Base-by-base conservation (phyloP, 2,888 invertebrate genomes). In the Latheticus oryzae region DNA sequence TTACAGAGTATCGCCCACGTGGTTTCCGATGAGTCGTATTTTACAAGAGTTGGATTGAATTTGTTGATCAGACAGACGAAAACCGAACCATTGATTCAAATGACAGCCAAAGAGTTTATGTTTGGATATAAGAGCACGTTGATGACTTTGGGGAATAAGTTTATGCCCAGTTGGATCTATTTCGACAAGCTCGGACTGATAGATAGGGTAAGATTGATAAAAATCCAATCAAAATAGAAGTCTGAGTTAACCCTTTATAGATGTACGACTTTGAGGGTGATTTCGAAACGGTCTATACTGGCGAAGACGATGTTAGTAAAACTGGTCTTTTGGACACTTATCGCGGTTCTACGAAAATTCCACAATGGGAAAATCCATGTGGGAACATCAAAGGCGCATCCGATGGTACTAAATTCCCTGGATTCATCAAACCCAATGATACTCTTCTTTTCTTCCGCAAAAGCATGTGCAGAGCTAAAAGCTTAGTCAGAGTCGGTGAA, bases 171-270 rank as follows among this genome's bases (percentile, higher is more conserved):
- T 5, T 94, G 93, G 90, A 91, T 94, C 50, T 87, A 85, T 53
- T 94, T 93, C 73, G 91, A 94, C 67, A 92, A 91, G 70, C 85
- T 95, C 5, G 95, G 95, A 0, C 83, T 95, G 1, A 93, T 95
- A 65, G 93, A 94, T 79, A 81, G 93, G 79, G 93, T 93, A 79
- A 85, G 87, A 81, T 17, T 43, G 9, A 9, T 11, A 28, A 2
- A 30, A 30, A 30, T 30, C 30, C 30, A n/a, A n/a, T n/a, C n/a
- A n/a, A n/a, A n/a, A n/a, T n/a, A n/a, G n/a, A n/a, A n/a, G n/a
- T n/a, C 11, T 30, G 7, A 12, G 7, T 30, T 30, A 9, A 30
- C 19, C 11, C 8, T n/a, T 28, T 76, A 0, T 78, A 92, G 91
- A 93, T 93, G 93, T 93, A 93, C 76, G 89, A 93, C 65, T 93